phyloP scores from a whole-genome alignment of 2,888 invertebrate species.

The Malthinus flaveolus region DNA sequence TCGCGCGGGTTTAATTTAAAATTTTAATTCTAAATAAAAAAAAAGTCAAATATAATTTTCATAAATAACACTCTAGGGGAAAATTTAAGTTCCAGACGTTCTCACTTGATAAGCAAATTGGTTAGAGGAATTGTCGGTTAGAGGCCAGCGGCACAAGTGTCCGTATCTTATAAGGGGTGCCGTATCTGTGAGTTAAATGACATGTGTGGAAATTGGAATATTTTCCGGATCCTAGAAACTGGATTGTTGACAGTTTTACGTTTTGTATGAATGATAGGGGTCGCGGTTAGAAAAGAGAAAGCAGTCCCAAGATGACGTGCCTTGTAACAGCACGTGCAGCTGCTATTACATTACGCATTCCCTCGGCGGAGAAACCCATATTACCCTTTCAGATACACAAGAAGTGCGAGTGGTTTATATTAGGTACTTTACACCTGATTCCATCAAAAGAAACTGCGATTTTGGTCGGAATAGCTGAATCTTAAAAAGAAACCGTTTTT shows the following conservation, averaged over 20 bases:
- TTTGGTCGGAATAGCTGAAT: constrained; percentile 19
- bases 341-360: constrained; percentile 24
- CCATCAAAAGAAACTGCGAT: constrained; percentile 22
- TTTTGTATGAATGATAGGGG: constrained; percentile 22
- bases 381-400: constrained; percentile 23
- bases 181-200: constrained; percentile 36
- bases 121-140: constrained; percentile 33
- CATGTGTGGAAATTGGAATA: constrained; percentile 36
- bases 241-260: constrained; percentile 24
- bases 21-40: neutral
- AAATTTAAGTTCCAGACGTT: constrained; percentile 28
- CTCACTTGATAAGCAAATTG: constrained; percentile 33
- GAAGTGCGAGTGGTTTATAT: constrained; percentile 24
- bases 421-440: constrained; percentile 23
- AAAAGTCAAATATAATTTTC: neutral
- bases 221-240: constrained; percentile 28
- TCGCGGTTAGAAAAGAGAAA: constrained; percentile 10
- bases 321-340: constrained; percentile 22
- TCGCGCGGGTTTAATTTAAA: too few species aligned
- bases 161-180: constrained; percentile 34
- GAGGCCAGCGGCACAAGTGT: constrained; percentile 32
- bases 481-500: constrained; percentile 12
- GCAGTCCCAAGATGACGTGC: constrained; percentile 15
- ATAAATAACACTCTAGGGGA: constrained; percentile 3
- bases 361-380: constrained; percentile 13